Evolutionary conservation across 1,140 invertebrate genomes (phyloP), one percentile per base, ranked within the genome.

Genomic region (Drosophila baimaii): DNA sequence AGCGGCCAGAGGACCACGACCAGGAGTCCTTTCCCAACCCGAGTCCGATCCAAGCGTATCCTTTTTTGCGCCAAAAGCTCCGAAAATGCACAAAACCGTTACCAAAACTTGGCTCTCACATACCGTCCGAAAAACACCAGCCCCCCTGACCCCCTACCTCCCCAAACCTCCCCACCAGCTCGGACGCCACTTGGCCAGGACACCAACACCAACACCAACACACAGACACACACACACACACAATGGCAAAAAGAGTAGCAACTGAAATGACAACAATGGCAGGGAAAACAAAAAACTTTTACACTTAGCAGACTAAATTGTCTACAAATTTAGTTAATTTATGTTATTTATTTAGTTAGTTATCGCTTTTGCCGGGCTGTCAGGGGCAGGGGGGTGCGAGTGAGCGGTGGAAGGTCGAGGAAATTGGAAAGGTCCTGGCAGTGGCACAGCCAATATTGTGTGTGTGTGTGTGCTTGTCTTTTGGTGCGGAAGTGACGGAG

Each of bases 241-340:
- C 58, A 59, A 58, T 27, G 44, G 58, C 44, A 61, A 79, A 57
- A 76, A 64, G 52, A 44, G 72, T 46, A 31, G 52, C 47, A 68
- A 77, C 49, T 61, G 46, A 43, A 69, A 70, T 70, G 51, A 64
- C 54, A 77, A 73, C 59, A 64, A 54, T 44, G 57, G 46, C 54
- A 29, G 57, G 23, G 23, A 70, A 56, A 78, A 73, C 71, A 68
- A 86, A 69, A 78, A 86, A 86, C 74, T 86, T 86, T 88, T 79
- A 88, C 84, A 89, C 84, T 88, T 89, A 88, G 63, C 80, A 71
- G 77, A 83, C 76, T 80, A 86, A 88, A 88, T 88, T 88, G 83
- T 89, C 84, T 89, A 88, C 84, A 88, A 88, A 88, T 88, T 89
- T 83, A 73, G 83, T 88, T 88, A 88, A 88, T 88, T 88, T 83